Evolutionary conservation across 53 echinoderm and acorn worm species (phyloP), one percentile per base, ranked within the genome.

Genomic region (Stichopus horrens): DNA sequence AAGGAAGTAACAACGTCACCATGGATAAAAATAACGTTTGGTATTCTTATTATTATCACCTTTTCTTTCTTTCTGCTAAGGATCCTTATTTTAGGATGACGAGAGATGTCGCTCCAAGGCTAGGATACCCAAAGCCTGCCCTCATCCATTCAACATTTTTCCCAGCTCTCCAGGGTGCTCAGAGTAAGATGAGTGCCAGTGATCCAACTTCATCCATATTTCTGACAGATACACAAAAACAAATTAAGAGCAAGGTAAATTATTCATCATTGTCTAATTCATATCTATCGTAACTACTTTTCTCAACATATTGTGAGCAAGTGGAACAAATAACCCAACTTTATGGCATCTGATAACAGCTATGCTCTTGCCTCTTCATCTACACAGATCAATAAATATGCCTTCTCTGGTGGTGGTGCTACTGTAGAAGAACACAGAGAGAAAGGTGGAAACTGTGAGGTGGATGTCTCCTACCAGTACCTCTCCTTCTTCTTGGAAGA

Each of bases 31-130:
- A 1, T 37, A 37, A 37, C 37, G 2, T 37, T 37, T 37, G 37
- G 37, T 37, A 37, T 37, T 37, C 37, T 37, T 37, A 37, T 37
- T 37, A 37, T 37, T 37, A 37, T 37, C 37, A 37, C 37, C 37
- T 37, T 37, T 37, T 37, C 37, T 37, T 37, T 37, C 37, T 37
- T 37, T 37, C 37, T 37, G 0, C 2, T 68, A n/a, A 99, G 99
- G 99, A 99, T 93, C 96, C 99, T 9, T 99, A 99, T 79, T 99
- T 99, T 87, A 86, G 99, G 23, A 99, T 99, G 99, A 99, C 99
- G 13, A 90, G 99, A 79, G 99, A 99, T 74, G 99, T 99, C 59
- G 99, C 99, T 9, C 99, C 99, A 23, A 89, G 99, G 54, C 91
- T 99, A 14, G 96, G 96, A 16, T 99, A 94, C 89, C 99, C 96